These are phyloP conservation scores for Elachura formosa DNA, from an alignment of 2,113 vertebrate genomes.

Conservation along the genomic window DNA sequence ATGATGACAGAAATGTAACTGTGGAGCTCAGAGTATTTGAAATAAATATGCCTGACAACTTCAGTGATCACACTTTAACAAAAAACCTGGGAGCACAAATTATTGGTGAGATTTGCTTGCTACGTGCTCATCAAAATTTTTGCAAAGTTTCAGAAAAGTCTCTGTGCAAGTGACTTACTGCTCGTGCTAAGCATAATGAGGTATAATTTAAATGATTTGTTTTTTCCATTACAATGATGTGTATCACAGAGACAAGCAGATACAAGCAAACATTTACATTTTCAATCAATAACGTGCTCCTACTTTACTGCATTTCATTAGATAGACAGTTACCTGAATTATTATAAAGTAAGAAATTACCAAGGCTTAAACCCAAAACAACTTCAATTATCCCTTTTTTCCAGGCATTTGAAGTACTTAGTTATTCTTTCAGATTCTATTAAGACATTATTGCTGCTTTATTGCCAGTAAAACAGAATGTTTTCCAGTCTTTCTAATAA, in stretches of 20 bases:
- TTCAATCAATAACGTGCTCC: constrained; percentile 47
- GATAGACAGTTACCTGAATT: constrained; percentile 56
- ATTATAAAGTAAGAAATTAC: constrained; percentile 37
- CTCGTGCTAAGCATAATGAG: constrained; percentile 36
- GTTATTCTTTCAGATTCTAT: constrained; percentile 56
- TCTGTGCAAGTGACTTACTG: background rate
- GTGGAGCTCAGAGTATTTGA: background rate
- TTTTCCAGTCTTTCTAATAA: constrained; percentile 48
- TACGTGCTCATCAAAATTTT: background rate
- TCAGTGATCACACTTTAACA: background rate
- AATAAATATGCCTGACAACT: background rate
- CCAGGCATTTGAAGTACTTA: constrained; percentile 36
- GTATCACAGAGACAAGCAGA: background rate
- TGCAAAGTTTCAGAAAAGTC: constrained; percentile 2
- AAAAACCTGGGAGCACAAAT: background rate
- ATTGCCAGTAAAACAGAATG: constrained; percentile 58
- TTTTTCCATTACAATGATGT: constrained; percentile 19
- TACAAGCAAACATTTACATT: constrained; percentile 13
- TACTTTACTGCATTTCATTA: constrained; percentile 52
- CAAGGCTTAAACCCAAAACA: constrained; percentile 25
- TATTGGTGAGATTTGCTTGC: background rate
- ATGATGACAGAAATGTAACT: background rate
- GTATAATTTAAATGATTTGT: constrained; percentile 47
- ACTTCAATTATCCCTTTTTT: constrained; percentile 57
- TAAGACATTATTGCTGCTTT: constrained; percentile 55